Evolutionary conservation across 2,888 invertebrate species (phyloP).

Genomic region (Sepioteuthis lessoniana): DNA sequence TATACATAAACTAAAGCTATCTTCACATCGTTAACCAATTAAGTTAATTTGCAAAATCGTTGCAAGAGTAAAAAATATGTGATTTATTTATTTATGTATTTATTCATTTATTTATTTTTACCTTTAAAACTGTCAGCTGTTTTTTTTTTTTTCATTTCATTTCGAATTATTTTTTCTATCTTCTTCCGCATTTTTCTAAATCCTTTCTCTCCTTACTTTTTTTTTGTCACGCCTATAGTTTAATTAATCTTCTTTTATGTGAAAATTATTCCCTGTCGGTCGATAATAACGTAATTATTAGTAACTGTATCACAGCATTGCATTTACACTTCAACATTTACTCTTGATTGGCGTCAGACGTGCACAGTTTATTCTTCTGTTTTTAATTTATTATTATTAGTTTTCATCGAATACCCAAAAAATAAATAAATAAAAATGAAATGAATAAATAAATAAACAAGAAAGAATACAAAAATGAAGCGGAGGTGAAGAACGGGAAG

Average conservation of each 20-base stretch:
- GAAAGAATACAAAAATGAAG: not conserved
- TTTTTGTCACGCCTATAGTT: conserved; percentile 23
- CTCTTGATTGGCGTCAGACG: conserved; percentile 15
- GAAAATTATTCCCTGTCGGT: conserved; percentile 7
- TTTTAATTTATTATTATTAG: not conserved
- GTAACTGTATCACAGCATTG: conserved; percentile 33
- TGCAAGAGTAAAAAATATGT: not conserved
- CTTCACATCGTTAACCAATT: not conserved
- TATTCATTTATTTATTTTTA: not conserved
- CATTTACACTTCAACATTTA: conserved; percentile 18
- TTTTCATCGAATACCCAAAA: not conserved
- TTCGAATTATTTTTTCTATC: not conserved
- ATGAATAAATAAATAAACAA: no score
- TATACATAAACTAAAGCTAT: not conserved
- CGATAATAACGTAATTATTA: conserved; percentile 23
- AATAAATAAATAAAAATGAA: not conserved
- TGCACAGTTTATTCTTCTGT: not conserved
- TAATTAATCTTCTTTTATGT: conserved; percentile 33
- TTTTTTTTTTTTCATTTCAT: not conserved
- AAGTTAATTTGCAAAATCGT: not conserved
- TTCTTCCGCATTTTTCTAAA: not conserved
- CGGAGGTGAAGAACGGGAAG: not conserved
- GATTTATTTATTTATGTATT: not conserved
- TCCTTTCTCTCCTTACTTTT: not conserved
- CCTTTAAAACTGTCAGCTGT: not conserved